These are phyloP conservation scores for Ennomos erosarius DNA, from an alignment of 2,888 invertebrate genomes.

Conservation along the genomic window DNA sequence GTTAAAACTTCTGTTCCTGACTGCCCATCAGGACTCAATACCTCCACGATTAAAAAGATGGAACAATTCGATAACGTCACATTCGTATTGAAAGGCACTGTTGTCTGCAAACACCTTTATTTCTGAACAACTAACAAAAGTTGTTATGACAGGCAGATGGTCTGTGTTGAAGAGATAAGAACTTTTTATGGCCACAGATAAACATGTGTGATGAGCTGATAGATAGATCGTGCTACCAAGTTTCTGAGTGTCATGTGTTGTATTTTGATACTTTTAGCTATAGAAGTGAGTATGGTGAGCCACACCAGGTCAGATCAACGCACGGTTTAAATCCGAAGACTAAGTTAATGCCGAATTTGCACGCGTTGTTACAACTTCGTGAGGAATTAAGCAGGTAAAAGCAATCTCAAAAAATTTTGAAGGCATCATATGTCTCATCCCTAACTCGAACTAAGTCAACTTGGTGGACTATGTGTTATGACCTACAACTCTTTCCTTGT, in stretches of 20 bases:
- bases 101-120: conserved; percentile 80
- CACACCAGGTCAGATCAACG: too few relatives aligned
- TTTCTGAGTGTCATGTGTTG: conserved; percentile 4
- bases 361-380: too few relatives aligned
- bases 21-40: conserved; percentile 44
- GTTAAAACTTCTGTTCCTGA: conserved; percentile 42
- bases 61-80: conserved; percentile 71
- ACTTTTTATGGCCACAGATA: conserved; percentile 9
- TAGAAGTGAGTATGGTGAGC: not conserved
- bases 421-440: too few relatives aligned
- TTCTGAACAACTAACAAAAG: conserved; percentile 58
- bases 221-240: conserved; percentile 10
- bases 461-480: too few relatives aligned
- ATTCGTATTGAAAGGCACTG: conserved; percentile 48
- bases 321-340: too few relatives aligned
- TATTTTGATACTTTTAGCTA: not conserved
- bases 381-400: too few relatives aligned
- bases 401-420: too few relatives aligned
- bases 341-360: too few relatives aligned
- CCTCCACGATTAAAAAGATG: conserved; percentile 73
- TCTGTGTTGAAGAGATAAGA: conserved; percentile 50
- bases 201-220: conserved; percentile 12
- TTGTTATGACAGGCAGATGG: conserved; percentile 79
- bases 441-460: too few relatives aligned
- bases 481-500: too few relatives aligned